Base-by-base conservation (phyloP, 2,888 invertebrate genomes). In the Linnaemya vulpina region DNA sequence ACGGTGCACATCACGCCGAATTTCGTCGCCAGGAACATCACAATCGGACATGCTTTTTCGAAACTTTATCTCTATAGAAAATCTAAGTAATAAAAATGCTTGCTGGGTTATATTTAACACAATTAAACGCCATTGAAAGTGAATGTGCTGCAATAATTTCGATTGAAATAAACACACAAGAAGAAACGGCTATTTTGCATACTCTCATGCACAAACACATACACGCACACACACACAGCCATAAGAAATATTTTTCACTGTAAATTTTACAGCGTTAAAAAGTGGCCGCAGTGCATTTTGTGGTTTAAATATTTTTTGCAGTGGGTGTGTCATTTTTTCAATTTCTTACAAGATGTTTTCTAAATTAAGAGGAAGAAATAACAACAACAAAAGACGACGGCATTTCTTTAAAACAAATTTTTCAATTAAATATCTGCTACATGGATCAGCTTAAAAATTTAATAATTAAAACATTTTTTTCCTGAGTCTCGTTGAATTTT, bases 101-200 rank as follows among this genome's bases (percentile, higher is more conserved):
- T 11, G 11, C 46, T 67, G 67, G 65, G 76, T 67, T 17, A 20
- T 30, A 35, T 10, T 53, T 67, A 22, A 51, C 5, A 46, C n/a
- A 60, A 25, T 71, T 70, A 46, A 22, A 17, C 53, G 4, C 22
- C 17, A 22, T 79, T 79, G 71, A 71, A 79, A 79, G 79, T 79
- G 71, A 79, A 79, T 79, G 79, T 63, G 53, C 20, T 63, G 35
- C 43, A 71, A 46, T 71, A 22, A 35, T 65, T 63, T 46, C 22
- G 13, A 65, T 55, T 71, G 46, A 71, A 78, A 62, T 70, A 25
- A 51, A 62, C 15, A 7, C 15, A 7, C 62, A 40, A 43, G 46
- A 78, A 55, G 55, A 49, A 55, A 79, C 79, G 38, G 62, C 71
- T 46, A 38, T 17, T 71, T 65, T 71, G 55, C 35, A 79, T 71